Evolutionary conservation across 2,888 invertebrate species (phyloP), one percentile per base, ranked within the genome.

Genomic region (Drosophila buzzatii): DNA sequence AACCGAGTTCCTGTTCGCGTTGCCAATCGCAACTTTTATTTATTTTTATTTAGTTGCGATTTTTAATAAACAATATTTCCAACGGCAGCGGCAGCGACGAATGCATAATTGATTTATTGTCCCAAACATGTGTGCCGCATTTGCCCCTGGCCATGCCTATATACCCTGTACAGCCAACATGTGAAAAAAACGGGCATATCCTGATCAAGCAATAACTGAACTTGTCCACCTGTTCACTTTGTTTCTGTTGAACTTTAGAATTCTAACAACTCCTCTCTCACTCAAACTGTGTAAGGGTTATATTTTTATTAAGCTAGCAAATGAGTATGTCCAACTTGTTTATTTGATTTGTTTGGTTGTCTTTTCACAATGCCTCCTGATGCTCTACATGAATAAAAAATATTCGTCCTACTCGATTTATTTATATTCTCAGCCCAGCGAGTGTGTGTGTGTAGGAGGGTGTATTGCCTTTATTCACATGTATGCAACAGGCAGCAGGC

Each of bases 71-170:
- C 65, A 72, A 42, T 20, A n/a, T n/a, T 39, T 12, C 16, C 31
- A 44, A 27, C 20, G 51, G 7, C 31, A 51, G 9, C 16, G 35
- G 20, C 10, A 27, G 58, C 8, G 10, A 10, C 42, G 37, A 31
- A 56, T 56, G 14, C 51, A 66, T 64, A 72, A 68, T 65, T 76
- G 67, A 82, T 73, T 82, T 68, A 72, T 63, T 66, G 47, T 69
- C 65, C 63, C 52, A 49, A 67, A 52, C 68, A 59, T 55, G 58
- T 68, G 23, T 63, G 31, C 39, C n/a, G 4, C 37, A 31, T 10
- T 47, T 14, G 57, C 12, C 16, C 27, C 10, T 0, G 14, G 41
- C 18, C 41, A 3, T 37, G 2, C 9, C 0, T 16, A 10, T 6
- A 53, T 37, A 37, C 52, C 52, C 37, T 53, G 23, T 37, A 23